Percentiles rank a stretch among this genome's conserved stretches.
Conservation (phyloP, 2,888 invertebrate genomes). For the Mystacides longicornis region DNA sequence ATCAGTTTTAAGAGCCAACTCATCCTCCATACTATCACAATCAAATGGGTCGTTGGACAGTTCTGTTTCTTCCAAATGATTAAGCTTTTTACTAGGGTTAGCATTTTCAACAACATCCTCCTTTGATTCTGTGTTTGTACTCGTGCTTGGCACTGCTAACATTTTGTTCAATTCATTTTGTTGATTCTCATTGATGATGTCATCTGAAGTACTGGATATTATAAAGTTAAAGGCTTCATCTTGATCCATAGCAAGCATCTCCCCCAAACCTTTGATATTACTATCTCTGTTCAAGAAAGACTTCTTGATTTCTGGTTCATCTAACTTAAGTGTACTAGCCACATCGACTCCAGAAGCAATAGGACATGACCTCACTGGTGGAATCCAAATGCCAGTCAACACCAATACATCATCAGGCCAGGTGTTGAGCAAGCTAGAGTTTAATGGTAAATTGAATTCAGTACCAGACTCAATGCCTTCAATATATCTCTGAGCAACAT, state of each 20-base stretch:
- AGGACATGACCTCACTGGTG: constrained; percentile 69
- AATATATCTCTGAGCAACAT: constrained; percentile 66
- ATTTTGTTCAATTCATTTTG: not conserved
- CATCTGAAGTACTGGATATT: constrained; percentile 43
- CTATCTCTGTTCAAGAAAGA: not conserved
- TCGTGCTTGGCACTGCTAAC: not conserved
- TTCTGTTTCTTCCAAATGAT: not conserved
- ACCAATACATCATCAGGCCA: constrained; percentile 82
- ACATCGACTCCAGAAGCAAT: constrained; percentile 73
- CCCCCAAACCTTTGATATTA: constrained; percentile 41
- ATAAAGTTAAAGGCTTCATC: constrained; percentile 68
- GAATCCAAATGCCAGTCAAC: constrained; percentile 79
- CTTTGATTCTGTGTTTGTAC: not conserved
- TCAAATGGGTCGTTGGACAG: constrained; percentile 29
- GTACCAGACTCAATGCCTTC: constrained; percentile 70
- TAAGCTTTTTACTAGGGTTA: constrained; percentile 4
- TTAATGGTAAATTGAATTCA: constrained; percentile 67
- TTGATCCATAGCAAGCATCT: constrained; percentile 53
- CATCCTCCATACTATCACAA: constrained; percentile 34
- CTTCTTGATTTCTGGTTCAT: constrained; percentile 38
- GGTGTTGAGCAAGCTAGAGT: constrained; percentile 79
- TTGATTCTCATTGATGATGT: constrained; percentile 4
- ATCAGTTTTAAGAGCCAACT: constrained; percentile 30
- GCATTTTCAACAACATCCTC: not conserved
- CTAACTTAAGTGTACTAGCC: constrained; percentile 53